phyloP scores from a whole-genome alignment of 1,140 invertebrate species.

The Ectropis grisescens region DNA sequence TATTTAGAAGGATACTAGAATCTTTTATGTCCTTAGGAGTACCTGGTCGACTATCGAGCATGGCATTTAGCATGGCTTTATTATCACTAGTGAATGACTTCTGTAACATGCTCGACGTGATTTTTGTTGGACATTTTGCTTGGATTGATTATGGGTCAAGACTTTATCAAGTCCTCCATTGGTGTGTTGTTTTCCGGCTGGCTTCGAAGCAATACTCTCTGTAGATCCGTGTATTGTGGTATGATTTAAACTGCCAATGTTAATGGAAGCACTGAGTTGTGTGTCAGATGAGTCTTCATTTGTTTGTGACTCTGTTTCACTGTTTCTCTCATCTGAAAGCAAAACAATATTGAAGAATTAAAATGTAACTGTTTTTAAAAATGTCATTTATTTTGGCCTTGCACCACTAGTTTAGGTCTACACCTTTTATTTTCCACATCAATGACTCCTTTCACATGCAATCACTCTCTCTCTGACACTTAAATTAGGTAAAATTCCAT shows the following conservation, averaged over 20 bases:
- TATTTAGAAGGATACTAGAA: constrained; percentile 41
- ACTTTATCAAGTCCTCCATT: constrained; percentile 69
- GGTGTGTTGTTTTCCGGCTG: constrained; percentile 76
- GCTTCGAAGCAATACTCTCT: constrained; percentile 72
- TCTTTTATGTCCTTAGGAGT: constrained; percentile 70
- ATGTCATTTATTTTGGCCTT: not conserved
- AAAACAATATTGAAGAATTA: constrained; percentile 8
- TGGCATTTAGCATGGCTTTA: constrained; percentile 50
- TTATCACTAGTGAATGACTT: constrained; percentile 68
- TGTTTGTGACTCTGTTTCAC: constrained; percentile 91
- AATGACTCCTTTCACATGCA: too few species aligned
- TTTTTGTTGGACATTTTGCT: constrained; percentile 64
- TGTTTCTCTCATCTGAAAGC: constrained; percentile 83
- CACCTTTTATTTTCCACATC: too few species aligned
- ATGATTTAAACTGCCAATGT: constrained; percentile 70
- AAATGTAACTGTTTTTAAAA: too few species aligned
- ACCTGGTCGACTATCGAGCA: constrained; percentile 55
- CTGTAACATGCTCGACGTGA: constrained; percentile 66
- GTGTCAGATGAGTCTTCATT: constrained; percentile 82
- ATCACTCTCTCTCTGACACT: too few species aligned
- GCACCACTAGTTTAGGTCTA: too few species aligned
- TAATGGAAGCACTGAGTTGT: constrained; percentile 70
- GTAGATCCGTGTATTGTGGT: constrained; percentile 75
- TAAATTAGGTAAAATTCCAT: too few species aligned
- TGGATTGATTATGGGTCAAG: constrained; percentile 32